These are phyloP conservation scores for Drosophila kurseongensis DNA, from an alignment of 1,140 invertebrate species.

Conservation along the genomic window DNA sequence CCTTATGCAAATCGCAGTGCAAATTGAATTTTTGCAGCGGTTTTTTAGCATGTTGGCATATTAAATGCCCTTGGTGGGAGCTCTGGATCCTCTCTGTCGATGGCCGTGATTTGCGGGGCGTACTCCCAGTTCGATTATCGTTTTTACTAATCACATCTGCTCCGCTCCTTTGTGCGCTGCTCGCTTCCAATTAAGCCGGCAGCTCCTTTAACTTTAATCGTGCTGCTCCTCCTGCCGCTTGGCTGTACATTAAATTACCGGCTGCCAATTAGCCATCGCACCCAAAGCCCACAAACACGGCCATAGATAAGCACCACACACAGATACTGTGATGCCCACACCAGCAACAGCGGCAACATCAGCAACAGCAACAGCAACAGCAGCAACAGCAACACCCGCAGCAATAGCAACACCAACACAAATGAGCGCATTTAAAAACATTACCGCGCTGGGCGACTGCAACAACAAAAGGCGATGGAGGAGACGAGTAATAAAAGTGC, in stretches of 20 bases:
- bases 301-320: constrained; percentile 32
- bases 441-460: constrained; percentile 52
- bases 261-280: constrained; percentile 64
- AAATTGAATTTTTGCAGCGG: constrained; percentile 27
- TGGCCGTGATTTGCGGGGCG: neutral
- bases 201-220: constrained; percentile 39
- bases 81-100: neutral
- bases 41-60: constrained; percentile 30
- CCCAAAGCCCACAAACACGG: constrained; percentile 44
- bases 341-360: constrained; percentile 6
- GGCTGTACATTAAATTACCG: constrained; percentile 66
- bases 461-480: constrained; percentile 24
- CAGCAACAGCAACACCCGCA: constrained; percentile 7
- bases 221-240: constrained; percentile 2
- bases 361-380: constrained; percentile 3
- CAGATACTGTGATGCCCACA: constrained; percentile 9
- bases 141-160: constrained; percentile 30
- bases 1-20: constrained; percentile 6
- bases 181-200: constrained; percentile 29
- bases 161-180: constrained; percentile 17
- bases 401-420: constrained; percentile 36
- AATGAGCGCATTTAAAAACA: constrained; percentile 77
- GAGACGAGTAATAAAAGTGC: constrained; percentile 58
- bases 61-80: constrained; percentile 8
- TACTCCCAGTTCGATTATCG: constrained; percentile 30